Evolutionary conservation across 2,888 invertebrate genomes (phyloP).

Genomic region (Dione vanillae): DNA sequence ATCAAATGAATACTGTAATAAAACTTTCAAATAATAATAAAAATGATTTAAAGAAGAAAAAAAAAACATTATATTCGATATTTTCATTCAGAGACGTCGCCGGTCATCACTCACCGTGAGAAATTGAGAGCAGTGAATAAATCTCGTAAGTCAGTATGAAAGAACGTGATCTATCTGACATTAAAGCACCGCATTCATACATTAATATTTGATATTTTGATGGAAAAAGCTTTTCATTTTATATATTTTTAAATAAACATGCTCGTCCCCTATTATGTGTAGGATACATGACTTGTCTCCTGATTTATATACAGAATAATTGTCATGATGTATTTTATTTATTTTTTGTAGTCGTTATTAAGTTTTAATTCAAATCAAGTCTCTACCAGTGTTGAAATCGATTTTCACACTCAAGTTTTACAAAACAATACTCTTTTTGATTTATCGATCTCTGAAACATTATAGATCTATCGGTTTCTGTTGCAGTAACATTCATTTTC

Average conservation of each 20-base stretch:
- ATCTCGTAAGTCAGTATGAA: slow-evolving; percentile 54
- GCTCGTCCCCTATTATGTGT: background rate
- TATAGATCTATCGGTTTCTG: background rate
- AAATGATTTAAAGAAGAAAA: slow-evolving; percentile 6
- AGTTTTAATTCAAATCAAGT: background rate
- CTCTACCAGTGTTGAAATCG: too few species aligned
- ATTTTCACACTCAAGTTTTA: too few species aligned
- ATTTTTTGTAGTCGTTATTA: background rate
- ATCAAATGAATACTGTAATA: background rate
- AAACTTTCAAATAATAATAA: background rate
- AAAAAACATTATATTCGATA: slow-evolving; percentile 14
- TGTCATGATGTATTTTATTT: background rate
- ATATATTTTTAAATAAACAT: slow-evolving; percentile 12
- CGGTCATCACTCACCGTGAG: slow-evolving; percentile 51
- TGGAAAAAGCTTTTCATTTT: slow-evolving; percentile 1
- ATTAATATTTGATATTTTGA: slow-evolving; percentile 7
- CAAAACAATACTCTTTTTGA: too few species aligned
- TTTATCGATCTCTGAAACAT: too few species aligned
- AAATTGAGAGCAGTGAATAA: slow-evolving; percentile 67
- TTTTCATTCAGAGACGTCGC: slow-evolving; percentile 50
- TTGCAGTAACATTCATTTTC: background rate
- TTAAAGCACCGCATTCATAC: slow-evolving; percentile 39
- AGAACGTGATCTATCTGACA: slow-evolving; percentile 65
- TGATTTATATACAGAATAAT: background rate
- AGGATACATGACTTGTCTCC: background rate